A percentile compares a stretch with the other conserved stretches of the same genome.
Conservation (phyloP, 1,140 invertebrate species). For the Chlorops oryzae region DNA sequence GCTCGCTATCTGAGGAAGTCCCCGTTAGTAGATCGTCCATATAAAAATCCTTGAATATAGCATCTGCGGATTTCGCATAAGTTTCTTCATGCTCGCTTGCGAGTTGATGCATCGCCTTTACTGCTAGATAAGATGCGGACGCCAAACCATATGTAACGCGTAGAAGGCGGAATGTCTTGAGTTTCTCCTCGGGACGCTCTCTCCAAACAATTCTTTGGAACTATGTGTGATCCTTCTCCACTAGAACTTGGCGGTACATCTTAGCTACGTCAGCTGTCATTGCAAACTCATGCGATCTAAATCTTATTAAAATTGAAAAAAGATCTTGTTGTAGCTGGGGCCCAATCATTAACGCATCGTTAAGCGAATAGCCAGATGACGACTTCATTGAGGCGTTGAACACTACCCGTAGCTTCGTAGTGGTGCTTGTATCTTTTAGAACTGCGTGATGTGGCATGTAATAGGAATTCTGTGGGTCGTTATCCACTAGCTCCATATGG, state of each 20-base stretch:
- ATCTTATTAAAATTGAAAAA: conserved; percentile 13
- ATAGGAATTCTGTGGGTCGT: conserved; percentile 1
- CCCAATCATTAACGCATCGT: conserved; percentile 23
- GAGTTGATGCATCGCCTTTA: conserved; percentile 30
- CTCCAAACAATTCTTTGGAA: conserved; percentile 45
- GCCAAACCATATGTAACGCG: conserved; percentile 36
- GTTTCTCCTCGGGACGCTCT: conserved; percentile 8
- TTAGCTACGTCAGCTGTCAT: conserved; percentile 19
- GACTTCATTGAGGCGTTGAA: conserved; percentile 18
- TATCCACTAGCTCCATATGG: conserved; percentile 31
- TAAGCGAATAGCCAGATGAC: conserved; percentile 23
- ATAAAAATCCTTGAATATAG: neutral
- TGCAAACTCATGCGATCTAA: conserved; percentile 17
- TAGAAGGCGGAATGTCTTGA: conserved; percentile 8
- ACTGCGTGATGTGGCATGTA: conserved; percentile 13
- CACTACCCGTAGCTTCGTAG: conserved; percentile 23
- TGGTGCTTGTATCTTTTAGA: conserved; percentile 10
- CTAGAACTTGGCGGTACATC: conserved; percentile 22
- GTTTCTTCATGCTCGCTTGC: too few relatives aligned
- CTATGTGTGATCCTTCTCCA: conserved; percentile 10
- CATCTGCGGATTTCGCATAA: too few relatives aligned
- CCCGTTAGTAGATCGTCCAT: neutral
- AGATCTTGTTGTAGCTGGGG: neutral
- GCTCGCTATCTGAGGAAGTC: too few relatives aligned
- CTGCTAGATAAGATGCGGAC: conserved; percentile 35